Evolutionary conservation across 2,888 invertebrate genomes (phyloP), one percentile per base, ranked within the genome.

Genomic region (Pollenia labialis): DNA sequence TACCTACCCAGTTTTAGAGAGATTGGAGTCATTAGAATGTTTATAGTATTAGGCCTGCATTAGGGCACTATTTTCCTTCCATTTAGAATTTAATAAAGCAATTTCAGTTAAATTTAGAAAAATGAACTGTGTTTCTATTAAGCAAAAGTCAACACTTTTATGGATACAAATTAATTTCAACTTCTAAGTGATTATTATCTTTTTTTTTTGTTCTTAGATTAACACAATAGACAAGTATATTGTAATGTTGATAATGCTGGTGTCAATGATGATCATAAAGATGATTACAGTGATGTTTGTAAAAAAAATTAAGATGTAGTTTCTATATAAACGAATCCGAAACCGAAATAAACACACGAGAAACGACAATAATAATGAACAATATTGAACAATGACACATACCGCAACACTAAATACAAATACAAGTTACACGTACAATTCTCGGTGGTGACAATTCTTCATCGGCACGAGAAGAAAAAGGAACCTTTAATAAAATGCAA

Each of bases 391-490:
- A 56, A 66, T 60, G 52, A 44, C 42, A 68, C 32, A 60, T 90
- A 91, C 71, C n/a, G 14, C 16, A 60, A 46, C 40, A 54, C 14
- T 62, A 42, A 46, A 46, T 58, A 50, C 54, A 68, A 50, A 42
- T 71, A 32, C 32, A 71, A 62, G 32, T 60, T 44, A 62, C 52
- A 80, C 54, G n/a, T 72, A 56, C 81, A 40, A 64, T 48, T 71
- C 56, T 77, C 42, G 72, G 56, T 81, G 83, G 71, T 77, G 83
- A 77, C 76, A 83, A 77, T 64, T 83, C 46, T 64, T 64, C 40
- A 23, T 40, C 44, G 48, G 23, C 56, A 56, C 64, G 54, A 72
- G 32, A 66, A 66, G n/a, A 66, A 32, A 32, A 32, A 74, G 81
- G 74, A 72, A 77, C 56, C 62, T 72, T 72, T 58, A 42, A 77